These are phyloP conservation scores for Drosophila eugracilis DNA, from an alignment of 1,140 invertebrate genomes.

Conservation along the genomic window DNA sequence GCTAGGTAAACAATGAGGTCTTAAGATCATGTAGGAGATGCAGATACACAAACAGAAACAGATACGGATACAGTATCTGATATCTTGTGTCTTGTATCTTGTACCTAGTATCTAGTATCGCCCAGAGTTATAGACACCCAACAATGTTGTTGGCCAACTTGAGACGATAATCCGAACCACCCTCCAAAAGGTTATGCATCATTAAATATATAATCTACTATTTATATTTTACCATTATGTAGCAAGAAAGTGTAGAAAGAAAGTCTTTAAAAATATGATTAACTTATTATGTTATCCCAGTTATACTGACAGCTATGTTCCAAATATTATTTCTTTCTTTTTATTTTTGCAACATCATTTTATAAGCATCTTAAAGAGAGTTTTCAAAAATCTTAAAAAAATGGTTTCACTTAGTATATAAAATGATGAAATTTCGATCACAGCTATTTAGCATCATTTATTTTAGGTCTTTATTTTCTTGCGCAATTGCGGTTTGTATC, in stretches of 20 bases:
- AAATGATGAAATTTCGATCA: neutral
- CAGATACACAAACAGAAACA: conserved; percentile 26
- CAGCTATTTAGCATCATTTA: neutral
- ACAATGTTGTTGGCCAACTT: conserved; percentile 28
- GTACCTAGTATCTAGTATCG: conserved; percentile 12
- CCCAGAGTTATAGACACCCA: conserved; percentile 17
- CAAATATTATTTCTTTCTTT: too few relatives aligned
- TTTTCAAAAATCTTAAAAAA: too few relatives aligned
- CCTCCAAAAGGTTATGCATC: conserved; percentile 7
- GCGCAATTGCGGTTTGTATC: conserved; percentile 29
- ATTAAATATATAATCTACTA: neutral
- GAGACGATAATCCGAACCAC: conserved; percentile 4
- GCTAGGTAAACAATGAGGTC: conserved; percentile 12
- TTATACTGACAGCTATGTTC: too few relatives aligned
- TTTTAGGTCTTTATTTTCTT: conserved; percentile 11
- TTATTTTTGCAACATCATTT: too few relatives aligned
- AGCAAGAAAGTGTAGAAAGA: neutral
- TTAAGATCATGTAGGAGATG: conserved; percentile 5
- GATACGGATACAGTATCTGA: conserved; percentile 23
- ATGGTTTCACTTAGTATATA: neutral
- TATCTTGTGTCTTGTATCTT: conserved; percentile 11
- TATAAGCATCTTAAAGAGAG: too few relatives aligned
- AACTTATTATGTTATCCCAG: too few relatives aligned
- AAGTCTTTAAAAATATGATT: neutral
- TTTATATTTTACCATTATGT: neutral